Conservation (phyloP, 2,797 vertebrate species). For the Epinephelus malabaricus region DNA sequence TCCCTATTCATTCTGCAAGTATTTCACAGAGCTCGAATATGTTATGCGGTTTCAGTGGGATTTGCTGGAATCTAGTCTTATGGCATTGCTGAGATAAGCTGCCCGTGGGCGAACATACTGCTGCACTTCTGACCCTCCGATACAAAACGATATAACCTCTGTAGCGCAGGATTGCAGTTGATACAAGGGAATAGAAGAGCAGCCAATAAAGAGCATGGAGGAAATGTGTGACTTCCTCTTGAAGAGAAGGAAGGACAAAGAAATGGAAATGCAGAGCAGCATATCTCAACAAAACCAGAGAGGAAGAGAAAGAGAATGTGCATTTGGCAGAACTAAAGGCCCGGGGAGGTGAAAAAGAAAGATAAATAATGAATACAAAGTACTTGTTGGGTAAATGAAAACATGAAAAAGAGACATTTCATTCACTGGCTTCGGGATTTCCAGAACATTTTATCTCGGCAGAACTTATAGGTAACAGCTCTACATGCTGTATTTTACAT, state of each 20-base stretch:
- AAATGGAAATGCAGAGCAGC: conserved; percentile 59
- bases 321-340: conserved; percentile 59
- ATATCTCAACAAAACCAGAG: conserved; percentile 69
- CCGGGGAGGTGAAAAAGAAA: conserved; percentile 56
- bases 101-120: conserved; percentile 72
- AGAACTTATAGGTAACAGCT: conserved; percentile 35
- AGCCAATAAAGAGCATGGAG: conserved; percentile 67
- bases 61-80: conserved; percentile 69
- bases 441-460: conserved; percentile 35
- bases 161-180: conserved; percentile 55
- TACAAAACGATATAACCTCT: conserved; percentile 74
- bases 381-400: conserved; percentile 59
- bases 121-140: conserved; percentile 76
- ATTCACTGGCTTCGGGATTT: conserved; percentile 36
- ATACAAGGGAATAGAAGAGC: conserved; percentile 65
- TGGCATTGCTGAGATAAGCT: conserved; percentile 72
- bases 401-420: conserved; percentile 52
- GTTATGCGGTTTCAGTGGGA: conserved; percentile 69
- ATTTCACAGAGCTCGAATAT: conserved; percentile 62
- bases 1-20: conserved; percentile 58
- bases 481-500: conserved; percentile 38
- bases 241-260: conserved; percentile 50
- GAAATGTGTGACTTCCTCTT: conserved; percentile 67
- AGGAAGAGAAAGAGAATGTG: conserved; percentile 45
- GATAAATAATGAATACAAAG: conserved; percentile 65